Evolutionary conservation across 2,888 invertebrate species (phyloP), one percentile per base, ranked within the genome.

Genomic region (Cheilosia pagana): DNA sequence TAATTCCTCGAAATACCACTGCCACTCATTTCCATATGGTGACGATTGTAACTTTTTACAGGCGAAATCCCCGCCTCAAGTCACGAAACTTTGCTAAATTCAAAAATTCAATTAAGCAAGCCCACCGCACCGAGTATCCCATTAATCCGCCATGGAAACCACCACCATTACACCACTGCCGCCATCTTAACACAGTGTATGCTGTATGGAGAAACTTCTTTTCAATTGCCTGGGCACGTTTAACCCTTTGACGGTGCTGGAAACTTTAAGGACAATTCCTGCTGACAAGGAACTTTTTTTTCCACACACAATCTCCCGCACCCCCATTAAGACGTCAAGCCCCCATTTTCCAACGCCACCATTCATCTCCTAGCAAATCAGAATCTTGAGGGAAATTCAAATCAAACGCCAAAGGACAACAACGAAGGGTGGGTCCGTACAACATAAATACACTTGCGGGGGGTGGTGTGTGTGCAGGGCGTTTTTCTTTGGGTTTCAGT

Each of bases 301-400:
- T 8, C 3, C 41, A 53, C 41, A 35, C 52, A 76, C 57, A 88
- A 88, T 12, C 87, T 12, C 87, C 74, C 67, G 52, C 88, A 88
- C 16, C 89, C 88, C 71, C 90, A 90, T 83, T 83, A 79, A 83
- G 83, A 75, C 63, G 79, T 60, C 78, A 75, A 74, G 41, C 59
- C 74, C 52, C 74, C 74, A 74, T 74, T 68, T 67, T 70, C 28
- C 50, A 67, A 39, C 62, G 23, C 35, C 70, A 62, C 55, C 67
- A 25, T 77, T 16, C 6, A 4, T 35, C 21, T 8, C 19, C 45
- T n/a, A 59, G 25, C 79, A 79, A 83, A 83, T 83, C 83, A 83
- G 74, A 83, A 68, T 68, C 52, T 63, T 35, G 53, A 72, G 21
- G 77, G 23, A 71, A 53, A 81, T 65, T 70, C 25, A 76, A 81